Evolutionary conservation across 2,888 invertebrate genomes (phyloP).

Genomic region (Trissolcus brochymenae): DNA sequence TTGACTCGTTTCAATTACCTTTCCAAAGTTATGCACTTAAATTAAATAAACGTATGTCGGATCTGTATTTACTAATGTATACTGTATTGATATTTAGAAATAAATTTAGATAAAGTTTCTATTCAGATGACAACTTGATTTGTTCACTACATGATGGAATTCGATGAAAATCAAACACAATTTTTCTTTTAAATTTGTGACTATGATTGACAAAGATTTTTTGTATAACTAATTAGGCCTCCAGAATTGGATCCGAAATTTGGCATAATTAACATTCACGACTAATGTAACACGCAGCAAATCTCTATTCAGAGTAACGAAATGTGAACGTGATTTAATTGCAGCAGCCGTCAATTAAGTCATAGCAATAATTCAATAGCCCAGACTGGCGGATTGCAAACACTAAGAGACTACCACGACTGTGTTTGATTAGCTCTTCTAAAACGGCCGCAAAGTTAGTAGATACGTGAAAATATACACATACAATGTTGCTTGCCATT

Average conservation of each 20-base stretch:
- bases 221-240: too few species aligned
- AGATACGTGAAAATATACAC: neutral
- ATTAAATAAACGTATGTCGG: too few species aligned
- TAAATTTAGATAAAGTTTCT: too few species aligned
- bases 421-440: slow-evolving; percentile 47
- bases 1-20: too few species aligned
- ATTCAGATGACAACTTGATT: too few species aligned
- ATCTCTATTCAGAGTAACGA: slow-evolving; percentile 39
- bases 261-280: slow-evolving; percentile 7
- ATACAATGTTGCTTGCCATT: neutral
- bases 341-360: slow-evolving; percentile 38
- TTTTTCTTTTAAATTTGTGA: too few species aligned
- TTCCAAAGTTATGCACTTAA: too few species aligned
- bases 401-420: slow-evolving; percentile 29
- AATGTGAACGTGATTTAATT: slow-evolving; percentile 44
- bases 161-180: too few species aligned
- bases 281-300: slow-evolving; percentile 14
- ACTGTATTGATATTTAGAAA: too few species aligned
- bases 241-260: neutral
- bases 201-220: too few species aligned
- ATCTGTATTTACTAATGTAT: too few species aligned
- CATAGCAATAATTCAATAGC: slow-evolving; percentile 44
- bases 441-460: slow-evolving; percentile 25
- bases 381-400: slow-evolving; percentile 30
- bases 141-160: too few species aligned